Base-by-base conservation (phyloP, 2,888 invertebrate genomes). In the Cheilosia vulpina region DNA sequence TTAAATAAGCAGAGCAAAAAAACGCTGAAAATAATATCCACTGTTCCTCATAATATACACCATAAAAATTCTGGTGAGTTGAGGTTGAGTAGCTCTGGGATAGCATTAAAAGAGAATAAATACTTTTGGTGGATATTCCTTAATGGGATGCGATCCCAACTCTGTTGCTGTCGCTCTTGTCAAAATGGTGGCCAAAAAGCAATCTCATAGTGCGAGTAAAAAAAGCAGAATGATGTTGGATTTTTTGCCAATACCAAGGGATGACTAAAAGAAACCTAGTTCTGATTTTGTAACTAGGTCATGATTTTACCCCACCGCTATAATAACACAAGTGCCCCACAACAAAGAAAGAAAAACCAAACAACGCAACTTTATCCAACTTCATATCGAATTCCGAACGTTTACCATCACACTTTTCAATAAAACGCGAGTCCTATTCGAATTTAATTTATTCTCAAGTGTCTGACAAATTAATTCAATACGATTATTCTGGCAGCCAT, bases 91-190 rank as follows among this genome's bases (percentile, higher is more conserved):
- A 38, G 21, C 47, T 57, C 31, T n/a, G 41, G 65, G 47, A 47
- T 13, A 53, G 45, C 65, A 75, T 75, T 65, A 75, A 75, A 63
- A 65, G 47, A 31, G 57, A 65, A 68, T 68, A 45, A 11, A 68
- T 45, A 19, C 62, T 62, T 52, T 31, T 31, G 9, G 31, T 19
- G 52, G 17, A 63, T n/a, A 21, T 63, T 43, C 27, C 27, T 31
- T 62, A 62, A 62, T 62, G 62, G 45, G 62, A 62, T 62, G 62
- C 45, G 62, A 47, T 45, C 27, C 60, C 31, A 13, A 45, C 45
- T 62, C 13, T 52, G 62, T 34, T 34, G n/a, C n/a, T n/a, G n/a
- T 34, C 53, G 47, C 43, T 17, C 60, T 38, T 47, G 53, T 43
- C 52, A 53, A 34, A 34, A 53, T 45, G 53, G 43, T n/a, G 60